Evolutionary conservation across 2,888 invertebrate genomes (phyloP), one percentile per base, ranked within the genome.

Genomic region (Lissocephala sabroskyi): DNA sequence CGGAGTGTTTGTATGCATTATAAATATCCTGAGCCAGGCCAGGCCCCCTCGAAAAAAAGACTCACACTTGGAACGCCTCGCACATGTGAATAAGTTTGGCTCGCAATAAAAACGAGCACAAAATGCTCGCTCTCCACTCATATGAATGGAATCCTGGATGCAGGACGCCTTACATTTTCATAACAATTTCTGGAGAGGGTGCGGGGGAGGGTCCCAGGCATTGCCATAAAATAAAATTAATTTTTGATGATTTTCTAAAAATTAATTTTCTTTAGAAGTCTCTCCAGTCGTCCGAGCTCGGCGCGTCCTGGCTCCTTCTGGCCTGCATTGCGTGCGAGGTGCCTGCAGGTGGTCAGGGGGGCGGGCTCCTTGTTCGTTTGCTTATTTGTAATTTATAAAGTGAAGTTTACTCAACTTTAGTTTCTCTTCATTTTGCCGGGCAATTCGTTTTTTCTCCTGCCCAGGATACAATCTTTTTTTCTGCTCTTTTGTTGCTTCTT

Each of bases 171-270:
- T 49, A 50, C 50, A 51, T 54, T 49, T 54, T 60, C 59, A 55
- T 59, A 68, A 59, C 52, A 59, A 70, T 56, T 56, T 41, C 52
- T 52, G n/a, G n/a, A n/a, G 33, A 41, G 46, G 44, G 45, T 49
- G 35, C 53, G 30, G 35, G 49, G 47, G 41, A 46, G 35, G 46
- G 26, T 39, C 33, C 40, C 3, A 23, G 10, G 40, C 49, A 56
- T 37, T 50, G 52, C 63, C 66, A 71, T 70, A 66, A 78, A 78
- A 71, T 61, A 75, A 70, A 71, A 71, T 71, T 66, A 75, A 71
- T 71, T 75, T 78, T 75, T 78, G 71, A 78, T 78, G 78, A 77
- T 66, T 78, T 77, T 70, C 43, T 57, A 71, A 77, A 78, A 63
- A 71, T 77, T 71, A 71, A 71, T 71, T 74, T 71, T 74, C 78